Percentiles rank a stretch among this genome's conserved stretches.
phyloP scores from a whole-genome alignment of 2,888 invertebrate genomes.

The Philereme transversata region DNA sequence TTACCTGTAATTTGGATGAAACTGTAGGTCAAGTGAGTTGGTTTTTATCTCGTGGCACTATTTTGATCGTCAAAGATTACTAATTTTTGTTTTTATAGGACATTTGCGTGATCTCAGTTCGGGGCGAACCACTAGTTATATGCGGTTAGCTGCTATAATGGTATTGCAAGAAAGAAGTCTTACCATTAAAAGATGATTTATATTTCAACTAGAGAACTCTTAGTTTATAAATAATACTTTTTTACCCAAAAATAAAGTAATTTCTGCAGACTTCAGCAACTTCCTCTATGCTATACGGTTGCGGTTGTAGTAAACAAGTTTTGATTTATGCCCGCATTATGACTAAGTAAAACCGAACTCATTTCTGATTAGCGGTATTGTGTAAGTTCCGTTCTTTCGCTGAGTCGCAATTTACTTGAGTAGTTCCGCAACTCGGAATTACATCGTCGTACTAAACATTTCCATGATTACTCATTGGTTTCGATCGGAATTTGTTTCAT shows the following conservation, averaged over 20 bases:
- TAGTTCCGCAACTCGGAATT: slow-evolving; percentile 21
- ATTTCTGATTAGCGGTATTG: slow-evolving; percentile 33
- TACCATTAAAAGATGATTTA: no score
- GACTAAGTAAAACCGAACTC: slow-evolving; percentile 31
- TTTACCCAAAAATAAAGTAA: slow-evolving; percentile 4
- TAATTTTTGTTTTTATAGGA: no score
- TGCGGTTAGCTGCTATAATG: no score
- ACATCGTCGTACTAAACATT: slow-evolving; percentile 15
- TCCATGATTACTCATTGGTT: slow-evolving; percentile 14
- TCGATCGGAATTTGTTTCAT: slow-evolving; percentile 12
- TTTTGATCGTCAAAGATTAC: no score
- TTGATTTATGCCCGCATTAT: slow-evolving; percentile 32
- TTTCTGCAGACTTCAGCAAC: slow-evolving; percentile 3
- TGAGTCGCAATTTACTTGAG: slow-evolving; percentile 27
- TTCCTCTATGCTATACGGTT: slow-evolving; percentile 2
- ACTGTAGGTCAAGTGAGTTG: no score
- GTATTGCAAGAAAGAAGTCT: no score
- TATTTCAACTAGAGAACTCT: no score
- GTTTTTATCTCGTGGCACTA: no score
- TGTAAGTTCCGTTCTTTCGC: slow-evolving; percentile 22
- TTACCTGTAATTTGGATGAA: no score
- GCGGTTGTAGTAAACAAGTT: slow-evolving; percentile 20
- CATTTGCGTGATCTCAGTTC: no score
- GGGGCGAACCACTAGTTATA: no score
- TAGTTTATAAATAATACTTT: no score